Evolutionary conservation across 2,888 invertebrate genomes (phyloP), one percentile per base, ranked within the genome.

Genomic region (Diloba caeruleocephala): DNA sequence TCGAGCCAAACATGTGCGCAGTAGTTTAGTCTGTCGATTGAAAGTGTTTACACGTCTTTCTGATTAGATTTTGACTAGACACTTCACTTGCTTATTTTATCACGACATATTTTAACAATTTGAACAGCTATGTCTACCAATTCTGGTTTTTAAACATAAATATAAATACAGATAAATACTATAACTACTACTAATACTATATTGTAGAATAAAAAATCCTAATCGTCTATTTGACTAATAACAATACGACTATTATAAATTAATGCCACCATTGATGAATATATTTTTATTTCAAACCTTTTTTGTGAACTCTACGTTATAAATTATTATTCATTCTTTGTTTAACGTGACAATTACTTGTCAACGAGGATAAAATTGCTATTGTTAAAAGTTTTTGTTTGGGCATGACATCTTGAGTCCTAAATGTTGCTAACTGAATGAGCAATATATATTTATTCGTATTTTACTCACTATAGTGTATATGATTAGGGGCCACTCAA

Each of bases 361-460:
- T 33, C 28, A 48, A 36, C 17, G 21, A 31, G 28, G 53, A 56
- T 66, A 61, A 49, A 51, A 34, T n/a, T 3, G 31, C 43, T 38
- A 61, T 61, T 61, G 52, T 62, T 34, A 34, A 17, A 10, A 33
- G 57, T 53, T 50, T 61, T 56, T 26, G 61, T 32, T 48, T 33
- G n/a, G 10, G 6, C 29, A n/a, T 42, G 64, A 54, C 56, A 52
- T 34, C 38, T 50, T 50, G 33, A 61, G 43, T 46, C 14, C 48
- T 41, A 52, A 49, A 49, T 50, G 28, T 39, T 33, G 52, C 39
- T 50, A 14, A 32, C 34, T 12, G 44, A 53, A 56, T 63, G 56
- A 59, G 29, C 26, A 46, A 54, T 50, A 33, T n/a, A n/a, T 14
- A 29, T 38, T 32, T 23, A n/a, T 68, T 63, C 48, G 58, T 62